These are phyloP conservation scores for Ornithoptera alexandrae DNA, from an alignment of 2,888 invertebrate species.

Conservation along the genomic window DNA sequence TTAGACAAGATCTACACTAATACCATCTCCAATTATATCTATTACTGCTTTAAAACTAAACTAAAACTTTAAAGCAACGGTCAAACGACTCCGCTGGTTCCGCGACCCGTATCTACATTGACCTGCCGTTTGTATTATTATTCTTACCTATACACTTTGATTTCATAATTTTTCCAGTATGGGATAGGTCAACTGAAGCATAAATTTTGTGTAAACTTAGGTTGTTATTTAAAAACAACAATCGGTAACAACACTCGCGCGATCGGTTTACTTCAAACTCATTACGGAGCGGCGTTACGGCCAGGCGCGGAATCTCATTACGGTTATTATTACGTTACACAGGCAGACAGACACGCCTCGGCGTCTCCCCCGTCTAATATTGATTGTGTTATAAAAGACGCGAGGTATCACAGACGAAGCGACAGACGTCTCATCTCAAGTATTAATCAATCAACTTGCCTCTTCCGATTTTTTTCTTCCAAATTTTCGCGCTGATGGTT, in stretches of 20 bases:
- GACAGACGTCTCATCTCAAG: slow-evolving; percentile 33
- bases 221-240: slow-evolving; percentile 27
- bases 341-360: slow-evolving; percentile 16
- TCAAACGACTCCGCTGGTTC: no score
- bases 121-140: no score
- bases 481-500: neutral
- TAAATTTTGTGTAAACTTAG: slow-evolving; percentile 25
- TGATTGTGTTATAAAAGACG: slow-evolving; percentile 41
- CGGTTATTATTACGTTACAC: slow-evolving; percentile 24
- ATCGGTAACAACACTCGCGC: slow-evolving; percentile 27
- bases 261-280: slow-evolving; percentile 27
- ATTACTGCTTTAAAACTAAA: no score
- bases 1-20: no score
- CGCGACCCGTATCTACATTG: no score
- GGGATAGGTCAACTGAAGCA: neutral
- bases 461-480: slow-evolving; percentile 28
- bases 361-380: slow-evolving; percentile 32
- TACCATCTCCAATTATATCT: no score
- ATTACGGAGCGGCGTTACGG: slow-evolving; percentile 25
- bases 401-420: slow-evolving; percentile 30
- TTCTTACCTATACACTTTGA: neutral
- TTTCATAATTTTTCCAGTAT: neutral
- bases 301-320: slow-evolving; percentile 23
- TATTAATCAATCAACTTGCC: slow-evolving; percentile 40
- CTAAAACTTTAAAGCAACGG: no score